Evolutionary conservation across 2,888 invertebrate genomes (phyloP), one percentile per base, ranked within the genome.

Genomic region (Neocrepidodera transversa): DNA sequence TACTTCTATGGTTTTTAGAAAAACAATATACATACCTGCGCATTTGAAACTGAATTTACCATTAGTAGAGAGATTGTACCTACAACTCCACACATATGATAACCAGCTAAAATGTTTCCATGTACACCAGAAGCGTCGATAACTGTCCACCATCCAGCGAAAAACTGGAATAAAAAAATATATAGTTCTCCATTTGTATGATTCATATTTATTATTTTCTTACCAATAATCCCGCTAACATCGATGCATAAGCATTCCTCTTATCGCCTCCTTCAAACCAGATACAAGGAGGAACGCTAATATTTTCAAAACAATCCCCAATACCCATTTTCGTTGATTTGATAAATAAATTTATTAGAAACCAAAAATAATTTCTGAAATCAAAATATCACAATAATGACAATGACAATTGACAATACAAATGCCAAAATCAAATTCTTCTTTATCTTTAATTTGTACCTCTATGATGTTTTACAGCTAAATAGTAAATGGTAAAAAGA

Each of bases 31-130:
- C 8, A 30, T 70, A 85, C 92, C 84, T 96, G 95, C 53, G 94
- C 92, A 82, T 97, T 97, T 7, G 96, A 93, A 0, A 99, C 95
- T 1, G 94, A 90, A 80, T 99, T 99, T 28, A 99, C 92, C 97
- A 99, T 97, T 68, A 98, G 87, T 60, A 99, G 86, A 11, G 97
- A 96, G 55, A 99, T 71, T 1, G 97, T 97, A 14, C 94, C 95
- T 78, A 97, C 89, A 47, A 97, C 91, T 5, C 98, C 99, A 75
- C 97, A 96, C 54, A 96, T 88, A 74, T 97, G 93, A 69, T 94
- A 93, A 0, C 79, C 78, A 11, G 93, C 91, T 68, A 84, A 73
- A 79, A 97, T 81, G 81, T 90, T 83, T 28, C 83, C 82, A 73
- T 92, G 90, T 14, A 88, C 87, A 0, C 93, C 88, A 56, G 93